These are phyloP conservation scores for Rhinolophus ferrumequinum DNA, from an alignment of 2,113 vertebrate genomes.

Conservation along the genomic window DNA sequence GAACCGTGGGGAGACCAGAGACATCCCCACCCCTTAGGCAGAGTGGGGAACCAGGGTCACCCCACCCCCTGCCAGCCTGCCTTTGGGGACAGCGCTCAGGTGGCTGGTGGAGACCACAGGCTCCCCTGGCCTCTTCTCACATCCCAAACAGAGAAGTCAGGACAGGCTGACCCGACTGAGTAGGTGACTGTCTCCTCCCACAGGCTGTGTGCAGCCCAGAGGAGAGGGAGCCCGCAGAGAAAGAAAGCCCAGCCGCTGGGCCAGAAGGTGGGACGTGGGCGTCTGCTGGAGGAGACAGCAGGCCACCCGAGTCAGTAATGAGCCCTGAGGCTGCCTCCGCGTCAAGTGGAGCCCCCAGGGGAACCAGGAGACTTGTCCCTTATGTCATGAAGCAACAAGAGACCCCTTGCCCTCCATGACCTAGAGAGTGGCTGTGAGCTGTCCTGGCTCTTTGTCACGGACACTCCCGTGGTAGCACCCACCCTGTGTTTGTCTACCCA, in stretches of 20 bases:
- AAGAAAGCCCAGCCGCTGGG: background rate
- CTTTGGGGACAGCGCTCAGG: background rate
- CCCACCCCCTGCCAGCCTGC: background rate
- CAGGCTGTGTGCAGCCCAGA: accelerated
- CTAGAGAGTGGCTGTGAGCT: background rate
- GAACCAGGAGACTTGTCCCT: too few species aligned
- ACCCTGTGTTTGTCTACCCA: accelerated
- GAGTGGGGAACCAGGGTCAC: background rate
- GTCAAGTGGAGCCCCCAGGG: background rate
- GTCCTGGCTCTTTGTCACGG: too few species aligned
- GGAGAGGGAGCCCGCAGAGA: accelerated
- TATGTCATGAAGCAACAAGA: background rate
- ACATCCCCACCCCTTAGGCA: background rate
- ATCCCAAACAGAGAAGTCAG: background rate
- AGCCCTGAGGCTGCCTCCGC: background rate
- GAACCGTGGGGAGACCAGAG: background rate
- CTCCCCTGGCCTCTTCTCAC: background rate
- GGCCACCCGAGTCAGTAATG: background rate
- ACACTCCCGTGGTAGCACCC: background rate
- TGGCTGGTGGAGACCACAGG: accelerated
- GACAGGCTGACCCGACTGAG: too few species aligned
- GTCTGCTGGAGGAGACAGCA: background rate
- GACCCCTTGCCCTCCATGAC: background rate
- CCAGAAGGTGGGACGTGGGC: background rate
- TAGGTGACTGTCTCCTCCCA: background rate